phyloP scores from a whole-genome alignment of 2,797 vertebrate species.

The Pelochelys cantorii region DNA sequence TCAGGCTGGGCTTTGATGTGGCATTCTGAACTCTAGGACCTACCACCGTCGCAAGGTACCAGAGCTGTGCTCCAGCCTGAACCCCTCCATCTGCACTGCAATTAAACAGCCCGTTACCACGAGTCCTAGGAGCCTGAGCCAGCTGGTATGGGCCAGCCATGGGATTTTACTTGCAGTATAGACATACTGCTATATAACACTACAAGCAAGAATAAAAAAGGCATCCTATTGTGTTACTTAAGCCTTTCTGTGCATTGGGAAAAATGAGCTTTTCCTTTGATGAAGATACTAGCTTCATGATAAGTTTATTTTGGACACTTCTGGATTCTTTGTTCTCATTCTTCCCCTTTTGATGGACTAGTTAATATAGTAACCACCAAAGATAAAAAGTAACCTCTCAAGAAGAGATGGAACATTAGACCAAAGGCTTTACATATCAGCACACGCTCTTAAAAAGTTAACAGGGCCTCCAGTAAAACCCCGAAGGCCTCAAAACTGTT shows the following conservation, averaged over 20 bases:
- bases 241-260: slow-evolving; percentile 8
- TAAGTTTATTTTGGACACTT: not conserved
- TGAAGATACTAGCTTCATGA: not conserved
- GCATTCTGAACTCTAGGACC: too few species aligned
- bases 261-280: not conserved
- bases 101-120: too few species aligned
- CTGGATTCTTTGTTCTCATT: not conserved
- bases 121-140: too few species aligned
- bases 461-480: not conserved
- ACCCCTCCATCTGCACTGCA: too few species aligned
- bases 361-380: not conserved
- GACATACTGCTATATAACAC: not conserved
- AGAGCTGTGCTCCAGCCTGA: too few species aligned
- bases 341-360: slow-evolving; percentile 12
- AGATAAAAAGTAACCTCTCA: not conserved
- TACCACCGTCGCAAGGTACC: too few species aligned
- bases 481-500: not conserved
- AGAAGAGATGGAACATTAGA: not conserved
- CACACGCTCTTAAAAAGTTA: not conserved
- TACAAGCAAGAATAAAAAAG: not conserved
- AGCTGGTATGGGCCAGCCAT: too few species aligned
- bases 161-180: too few species aligned
- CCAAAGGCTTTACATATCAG: not conserved
- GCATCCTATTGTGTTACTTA: not conserved
- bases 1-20: too few species aligned